A percentile compares a stretch with the other conserved stretches of the same genome.
Evolutionary conservation across 2,113 vertebrate species (phyloP).

Genomic region (Neotragus moschatus): DNA sequence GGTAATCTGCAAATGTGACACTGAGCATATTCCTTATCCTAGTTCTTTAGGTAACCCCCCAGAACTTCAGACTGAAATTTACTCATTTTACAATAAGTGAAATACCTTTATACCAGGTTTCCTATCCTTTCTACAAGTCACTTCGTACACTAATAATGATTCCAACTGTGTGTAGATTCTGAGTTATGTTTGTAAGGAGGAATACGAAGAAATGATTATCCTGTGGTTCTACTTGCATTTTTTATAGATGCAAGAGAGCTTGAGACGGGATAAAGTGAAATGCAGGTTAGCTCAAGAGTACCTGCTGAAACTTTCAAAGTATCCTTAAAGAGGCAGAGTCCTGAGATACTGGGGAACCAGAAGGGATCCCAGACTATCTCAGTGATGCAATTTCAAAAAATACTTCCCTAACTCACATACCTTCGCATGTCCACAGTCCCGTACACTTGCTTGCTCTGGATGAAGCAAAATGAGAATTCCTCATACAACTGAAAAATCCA

Average conservation of each 20-base stretch:
- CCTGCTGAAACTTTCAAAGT: background rate
- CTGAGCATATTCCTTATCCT: background rate
- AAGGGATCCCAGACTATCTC: background rate
- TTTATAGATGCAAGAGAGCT: background rate
- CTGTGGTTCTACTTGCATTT: background rate
- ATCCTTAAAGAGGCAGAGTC: background rate
- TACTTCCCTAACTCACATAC: background rate
- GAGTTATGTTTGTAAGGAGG: background rate
- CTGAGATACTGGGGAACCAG: background rate
- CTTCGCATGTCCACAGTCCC: background rate
- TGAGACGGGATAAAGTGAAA: background rate
- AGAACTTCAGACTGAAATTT: background rate
- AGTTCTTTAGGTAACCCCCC: background rate
- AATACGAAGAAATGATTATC: background rate
- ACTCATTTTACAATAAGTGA: background rate
- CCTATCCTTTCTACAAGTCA: background rate
- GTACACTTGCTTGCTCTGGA: background rate
- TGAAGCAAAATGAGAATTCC: background rate
- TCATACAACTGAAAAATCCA: background rate
- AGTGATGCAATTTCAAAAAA: background rate
- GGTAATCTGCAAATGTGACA: background rate
- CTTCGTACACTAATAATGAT: background rate
- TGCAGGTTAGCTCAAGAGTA: background rate
- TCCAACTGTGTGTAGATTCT: background rate
- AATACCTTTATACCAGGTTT: background rate